phyloP scores from a whole-genome alignment of 1,140 invertebrate genomes.

The Drosophila pectinifera region DNA sequence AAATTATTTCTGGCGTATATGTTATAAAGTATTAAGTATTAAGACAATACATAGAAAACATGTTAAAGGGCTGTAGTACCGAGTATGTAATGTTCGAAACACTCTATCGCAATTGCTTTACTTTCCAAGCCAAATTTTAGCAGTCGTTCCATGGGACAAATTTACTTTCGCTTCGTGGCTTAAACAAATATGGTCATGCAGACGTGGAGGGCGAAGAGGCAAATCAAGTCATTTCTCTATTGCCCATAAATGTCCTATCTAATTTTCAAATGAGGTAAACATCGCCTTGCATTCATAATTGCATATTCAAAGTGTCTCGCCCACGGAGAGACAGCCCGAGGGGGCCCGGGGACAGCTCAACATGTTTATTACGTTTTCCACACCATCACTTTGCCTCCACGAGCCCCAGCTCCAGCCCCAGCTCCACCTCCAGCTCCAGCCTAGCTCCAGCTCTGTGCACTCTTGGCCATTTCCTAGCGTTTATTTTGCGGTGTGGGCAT shows the following conservation, averaged over 20 bases:
- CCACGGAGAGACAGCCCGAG: conserved; percentile 33
- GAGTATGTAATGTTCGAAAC: too few relatives aligned
- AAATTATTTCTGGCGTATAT: too few relatives aligned
- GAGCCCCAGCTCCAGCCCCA: conserved; percentile 6
- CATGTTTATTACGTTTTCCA: conserved; percentile 82
- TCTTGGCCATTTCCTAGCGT: conserved; percentile 72
- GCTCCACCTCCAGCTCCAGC: neutral
- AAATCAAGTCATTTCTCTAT: conserved; percentile 68
- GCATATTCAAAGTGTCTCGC: conserved; percentile 76
- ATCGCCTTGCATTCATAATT: conserved; percentile 76
- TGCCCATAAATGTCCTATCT: conserved; percentile 73
- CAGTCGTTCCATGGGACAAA: conserved; percentile 5
- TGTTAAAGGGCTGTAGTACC: neutral
- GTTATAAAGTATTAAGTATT: neutral
- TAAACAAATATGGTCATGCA: neutral
- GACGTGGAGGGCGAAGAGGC: conserved; percentile 17
- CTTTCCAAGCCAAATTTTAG: neutral
- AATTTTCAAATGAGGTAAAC: conserved; percentile 79
- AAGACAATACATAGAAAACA: neutral
- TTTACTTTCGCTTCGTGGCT: conserved; percentile 3
- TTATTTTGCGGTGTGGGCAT: conserved; percentile 72
- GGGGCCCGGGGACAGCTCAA: conserved; percentile 47
- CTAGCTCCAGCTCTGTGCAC: conserved; percentile 12
- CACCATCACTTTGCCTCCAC: conserved; percentile 63
- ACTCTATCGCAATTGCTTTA: neutral